phyloP scores from a whole-genome alignment of 2,797 vertebrate species.

The Peromyscus eremicus region DNA sequence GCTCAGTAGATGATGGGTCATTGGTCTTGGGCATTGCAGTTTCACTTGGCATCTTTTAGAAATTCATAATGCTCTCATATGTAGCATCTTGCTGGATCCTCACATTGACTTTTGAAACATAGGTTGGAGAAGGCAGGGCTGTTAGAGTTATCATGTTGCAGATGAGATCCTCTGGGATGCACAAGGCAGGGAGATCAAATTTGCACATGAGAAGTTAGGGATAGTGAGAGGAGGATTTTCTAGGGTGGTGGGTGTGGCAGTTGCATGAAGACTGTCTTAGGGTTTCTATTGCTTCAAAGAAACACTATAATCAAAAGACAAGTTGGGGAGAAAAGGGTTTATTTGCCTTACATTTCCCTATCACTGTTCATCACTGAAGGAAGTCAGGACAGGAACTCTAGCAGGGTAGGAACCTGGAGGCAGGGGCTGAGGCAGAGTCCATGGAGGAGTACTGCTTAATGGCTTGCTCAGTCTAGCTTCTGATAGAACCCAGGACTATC shows the following conservation, averaged over 20 bases:
- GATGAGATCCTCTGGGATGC: not conserved
- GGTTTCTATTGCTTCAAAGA: not conserved
- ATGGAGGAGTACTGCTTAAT: not conserved
- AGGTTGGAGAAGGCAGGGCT: not conserved
- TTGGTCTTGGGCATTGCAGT: too few relatives aligned
- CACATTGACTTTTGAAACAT: not conserved
- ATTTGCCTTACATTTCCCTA: not conserved
- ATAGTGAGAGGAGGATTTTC: not conserved
- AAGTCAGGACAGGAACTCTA: not conserved
- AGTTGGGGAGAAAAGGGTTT: not conserved
- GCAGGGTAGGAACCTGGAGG: not conserved
- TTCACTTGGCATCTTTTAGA: not conserved
- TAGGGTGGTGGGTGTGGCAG: fast-evolving
- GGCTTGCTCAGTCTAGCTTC: not conserved
- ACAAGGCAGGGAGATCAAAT: not conserved
- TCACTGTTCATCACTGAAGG: not conserved
- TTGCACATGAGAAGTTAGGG: not conserved
- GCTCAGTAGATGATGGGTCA: not conserved
- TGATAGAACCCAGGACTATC: not conserved
- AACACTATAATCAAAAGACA: not conserved
- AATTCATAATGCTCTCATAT: not conserved
- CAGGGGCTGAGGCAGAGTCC: not conserved
- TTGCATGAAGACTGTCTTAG: not conserved
- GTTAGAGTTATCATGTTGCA: not conserved
- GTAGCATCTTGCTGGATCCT: not conserved